phyloP scores from a whole-genome alignment of 2,797 vertebrate genomes.

The Hydrocynus forskahlii region DNA sequence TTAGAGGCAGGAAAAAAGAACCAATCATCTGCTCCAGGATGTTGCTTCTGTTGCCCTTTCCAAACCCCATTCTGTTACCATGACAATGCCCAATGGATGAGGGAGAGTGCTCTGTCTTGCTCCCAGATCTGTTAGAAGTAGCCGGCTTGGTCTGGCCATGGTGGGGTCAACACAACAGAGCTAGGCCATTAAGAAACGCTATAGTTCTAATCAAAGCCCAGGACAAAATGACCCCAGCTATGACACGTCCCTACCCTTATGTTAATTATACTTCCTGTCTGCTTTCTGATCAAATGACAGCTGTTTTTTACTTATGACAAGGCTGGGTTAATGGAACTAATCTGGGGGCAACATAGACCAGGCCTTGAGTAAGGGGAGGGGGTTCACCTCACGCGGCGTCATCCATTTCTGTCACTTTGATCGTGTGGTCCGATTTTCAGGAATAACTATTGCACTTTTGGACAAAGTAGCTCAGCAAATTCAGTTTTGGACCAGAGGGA shows the following conservation, averaged over 20 bases:
- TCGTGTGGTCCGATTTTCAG: conserved; percentile 56
- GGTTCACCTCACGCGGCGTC: conserved; percentile 73
- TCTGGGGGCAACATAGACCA: conserved; percentile 52
- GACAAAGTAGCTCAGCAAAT: neutral
- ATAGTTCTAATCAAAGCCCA: conserved; percentile 64
- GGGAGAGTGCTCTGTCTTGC: conserved; percentile 66
- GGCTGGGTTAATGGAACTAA: conserved; percentile 72
- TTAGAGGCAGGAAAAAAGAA: conserved; percentile 46
- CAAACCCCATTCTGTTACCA: conserved; percentile 58
- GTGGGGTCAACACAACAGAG: conserved; percentile 66
- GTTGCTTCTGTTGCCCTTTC: conserved; percentile 60
- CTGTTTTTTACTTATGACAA: conserved; percentile 46
- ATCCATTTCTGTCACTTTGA: conserved; percentile 66
- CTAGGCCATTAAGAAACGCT: conserved; percentile 64
- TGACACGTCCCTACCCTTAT: conserved; percentile 71
- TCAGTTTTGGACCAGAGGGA: neutral
- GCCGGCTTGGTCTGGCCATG: conserved; percentile 35
- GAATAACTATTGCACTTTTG: conserved; percentile 28
- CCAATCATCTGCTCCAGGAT: conserved; percentile 41
- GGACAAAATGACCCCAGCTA: conserved; percentile 63
- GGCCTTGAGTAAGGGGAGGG: conserved; percentile 42
- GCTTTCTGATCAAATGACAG: conserved; percentile 73
- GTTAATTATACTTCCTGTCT: conserved; percentile 79
- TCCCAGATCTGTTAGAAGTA: conserved; percentile 64
- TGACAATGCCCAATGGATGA: conserved; percentile 65